Evolutionary conservation across 2,888 invertebrate species (phyloP), one percentile per base, ranked within the genome.

Genomic region (Lymantria dispar): DNA sequence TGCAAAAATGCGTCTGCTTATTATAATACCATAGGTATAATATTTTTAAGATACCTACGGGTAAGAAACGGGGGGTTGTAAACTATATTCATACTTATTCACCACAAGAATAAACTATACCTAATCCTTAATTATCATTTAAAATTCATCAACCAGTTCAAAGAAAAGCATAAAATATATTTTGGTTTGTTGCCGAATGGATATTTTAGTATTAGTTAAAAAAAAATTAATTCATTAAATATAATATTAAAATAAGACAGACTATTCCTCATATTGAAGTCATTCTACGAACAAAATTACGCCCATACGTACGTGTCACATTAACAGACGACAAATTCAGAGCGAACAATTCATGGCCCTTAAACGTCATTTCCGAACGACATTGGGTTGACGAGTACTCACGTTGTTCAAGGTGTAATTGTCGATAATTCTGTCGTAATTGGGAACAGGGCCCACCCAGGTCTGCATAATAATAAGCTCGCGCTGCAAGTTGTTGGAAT

Each of bases 371-470:
- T 52, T 56, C 45, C 58, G 61, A 63, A 68, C 65, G 67, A 68
- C 68, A 62, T 64, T 63, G 40, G 60, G 62, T 64, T 69, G 67
- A 71, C 71, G 68, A 65, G 62, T 69, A 40, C 22, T 38, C 57
- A 55, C 49, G 53, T 54, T 39, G 50, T 14, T 37, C 31, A 14
- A 30, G 64, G 62, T 65, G 63, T 70, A 73, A 72, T 80, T 75
- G 71, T 63, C 70, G 65, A 80, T 82, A 83, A 79, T 76, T 77
- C 72, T 72, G 70, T 73, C 74, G 67, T 71, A 73, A 60, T 60
- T 65, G 59, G 57, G 50, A 52, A 59, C 50, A 53, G 22, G 48
- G 71, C 67, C 74, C 75, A 74, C 76, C 74, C 74, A 74, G 49
- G 53, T 50, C 50, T 45, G 41, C 48, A 59, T 51, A 50, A 60